Percentiles rank a stretch among this genome's conserved stretches.
Evolutionary conservation across 2,888 invertebrate genomes (phyloP).

Genomic region (Phalangium opilio): DNA sequence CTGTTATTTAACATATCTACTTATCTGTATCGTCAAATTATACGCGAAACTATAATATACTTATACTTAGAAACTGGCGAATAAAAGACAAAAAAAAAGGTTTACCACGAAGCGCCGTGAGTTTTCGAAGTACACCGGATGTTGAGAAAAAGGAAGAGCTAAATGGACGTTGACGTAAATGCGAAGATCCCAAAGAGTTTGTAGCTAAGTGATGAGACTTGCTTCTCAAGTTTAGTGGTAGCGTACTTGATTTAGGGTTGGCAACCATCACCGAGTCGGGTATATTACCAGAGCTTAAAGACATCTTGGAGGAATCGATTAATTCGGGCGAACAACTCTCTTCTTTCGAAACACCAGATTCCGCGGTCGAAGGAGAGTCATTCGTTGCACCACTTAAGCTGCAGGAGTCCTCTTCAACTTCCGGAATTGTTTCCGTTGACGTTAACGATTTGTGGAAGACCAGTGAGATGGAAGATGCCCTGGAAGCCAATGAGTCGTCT

Average conservation of each 20-base stretch:
- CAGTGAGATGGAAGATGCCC: constrained; percentile 15
- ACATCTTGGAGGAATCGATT: constrained; percentile 8
- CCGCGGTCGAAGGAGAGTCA: background rate
- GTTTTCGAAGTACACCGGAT: constrained; percentile 19
- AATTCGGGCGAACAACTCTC: too few species aligned
- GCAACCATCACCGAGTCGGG: constrained; percentile 14
- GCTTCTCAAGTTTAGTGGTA: constrained; percentile 11
- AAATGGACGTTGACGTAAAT: constrained; percentile 12
- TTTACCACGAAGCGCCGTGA: constrained; percentile 19
- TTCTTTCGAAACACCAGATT: background rate
- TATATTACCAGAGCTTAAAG: constrained; percentile 18
- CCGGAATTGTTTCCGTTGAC: constrained; percentile 19
- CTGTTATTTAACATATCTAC: too few species aligned
- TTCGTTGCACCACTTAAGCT: constrained; percentile 6
- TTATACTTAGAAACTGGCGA: too few species aligned
- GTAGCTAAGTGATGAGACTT: constrained; percentile 2
- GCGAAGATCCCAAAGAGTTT: constrained; percentile 5
- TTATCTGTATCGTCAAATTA: too few species aligned
- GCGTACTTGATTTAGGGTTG: constrained; percentile 13
- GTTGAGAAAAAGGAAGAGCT: constrained; percentile 20
- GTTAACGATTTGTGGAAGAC: constrained; percentile 13
- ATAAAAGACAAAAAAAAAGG: background rate
- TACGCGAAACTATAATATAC: too few species aligned
- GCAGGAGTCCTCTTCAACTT: constrained; percentile 15
- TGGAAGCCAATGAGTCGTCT: constrained; percentile 15